These are phyloP conservation scores for Beris morrisii DNA, from an alignment of 2,888 invertebrate genomes.

Conservation along the genomic window DNA sequence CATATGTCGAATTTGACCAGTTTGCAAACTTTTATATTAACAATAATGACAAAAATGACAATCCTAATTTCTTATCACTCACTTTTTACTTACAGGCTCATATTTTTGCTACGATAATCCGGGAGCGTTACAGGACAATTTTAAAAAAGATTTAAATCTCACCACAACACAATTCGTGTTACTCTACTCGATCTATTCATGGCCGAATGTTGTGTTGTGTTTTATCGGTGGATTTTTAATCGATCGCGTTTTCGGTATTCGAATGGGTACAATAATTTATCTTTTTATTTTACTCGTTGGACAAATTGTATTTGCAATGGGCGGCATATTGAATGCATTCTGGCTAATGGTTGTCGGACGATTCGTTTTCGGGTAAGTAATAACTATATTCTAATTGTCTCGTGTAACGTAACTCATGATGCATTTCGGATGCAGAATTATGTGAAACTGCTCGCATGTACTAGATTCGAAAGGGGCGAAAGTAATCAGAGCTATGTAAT, in stretches of 20 bases:
- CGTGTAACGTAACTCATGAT: too few species aligned
- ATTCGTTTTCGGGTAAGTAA: conserved; percentile 87
- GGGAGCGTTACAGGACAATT: conserved; percentile 86
- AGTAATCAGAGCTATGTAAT: too few species aligned
- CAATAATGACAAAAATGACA: too few species aligned
- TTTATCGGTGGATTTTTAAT: conserved; percentile 95
- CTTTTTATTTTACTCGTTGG: conserved; percentile 84
- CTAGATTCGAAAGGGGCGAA: too few species aligned
- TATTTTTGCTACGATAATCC: conserved; percentile 99
- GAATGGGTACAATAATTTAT: conserved; percentile 89
- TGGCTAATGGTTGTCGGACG: conserved; percentile 91
- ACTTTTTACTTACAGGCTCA: conserved; percentile 67
- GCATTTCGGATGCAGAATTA: too few species aligned
- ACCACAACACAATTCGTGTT: conserved; percentile 81
- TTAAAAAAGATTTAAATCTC: conserved; percentile 77
- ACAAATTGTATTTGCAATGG: conserved; percentile 85
- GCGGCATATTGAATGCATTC: conserved; percentile 75
- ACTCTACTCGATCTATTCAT: conserved; percentile 93
- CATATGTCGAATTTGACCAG: too few species aligned
- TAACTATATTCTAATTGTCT: background rate
- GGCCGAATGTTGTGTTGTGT: conserved; percentile 95
- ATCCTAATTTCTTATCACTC: too few species aligned
- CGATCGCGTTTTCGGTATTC: conserved; percentile 92
- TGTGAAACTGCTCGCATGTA: too few species aligned
- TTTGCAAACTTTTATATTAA: too few species aligned